Conservation (phyloP, 2,113 vertebrate genomes). For the Aleadryas rufinucha region DNA sequence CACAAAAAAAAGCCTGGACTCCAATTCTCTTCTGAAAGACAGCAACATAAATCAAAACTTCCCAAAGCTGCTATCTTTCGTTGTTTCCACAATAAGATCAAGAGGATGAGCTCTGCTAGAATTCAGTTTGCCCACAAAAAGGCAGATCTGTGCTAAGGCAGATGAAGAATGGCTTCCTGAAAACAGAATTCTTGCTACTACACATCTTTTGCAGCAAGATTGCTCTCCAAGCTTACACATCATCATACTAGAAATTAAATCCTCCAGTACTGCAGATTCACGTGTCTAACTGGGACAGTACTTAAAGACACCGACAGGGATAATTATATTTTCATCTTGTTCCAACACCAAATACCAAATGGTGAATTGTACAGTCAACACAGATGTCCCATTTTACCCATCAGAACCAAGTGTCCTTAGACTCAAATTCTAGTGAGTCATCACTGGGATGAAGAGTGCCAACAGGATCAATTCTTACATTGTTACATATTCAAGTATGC, state of each 20-base stretch:
- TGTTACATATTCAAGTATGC: neutral
- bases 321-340: neutral
- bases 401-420: neutral
- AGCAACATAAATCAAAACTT: neutral
- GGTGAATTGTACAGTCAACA: neutral
- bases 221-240: neutral
- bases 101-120: neutral
- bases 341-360: neutral
- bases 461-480: neutral
- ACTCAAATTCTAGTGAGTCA: neutral
- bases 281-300: neutral
- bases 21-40: neutral
- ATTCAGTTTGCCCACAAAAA: neutral
- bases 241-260: neutral
- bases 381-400: neutral
- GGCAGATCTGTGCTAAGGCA: neutral
- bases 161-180: neutral
- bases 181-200: neutral
- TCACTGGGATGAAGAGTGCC: neutral
- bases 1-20: neutral
- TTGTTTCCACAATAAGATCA: neutral
- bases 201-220: neutral
- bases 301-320: neutral
- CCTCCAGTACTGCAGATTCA: neutral
- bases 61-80: neutral